Conservation (phyloP, 2,888 invertebrate genomes). For the Noctua fimbriata region DNA sequence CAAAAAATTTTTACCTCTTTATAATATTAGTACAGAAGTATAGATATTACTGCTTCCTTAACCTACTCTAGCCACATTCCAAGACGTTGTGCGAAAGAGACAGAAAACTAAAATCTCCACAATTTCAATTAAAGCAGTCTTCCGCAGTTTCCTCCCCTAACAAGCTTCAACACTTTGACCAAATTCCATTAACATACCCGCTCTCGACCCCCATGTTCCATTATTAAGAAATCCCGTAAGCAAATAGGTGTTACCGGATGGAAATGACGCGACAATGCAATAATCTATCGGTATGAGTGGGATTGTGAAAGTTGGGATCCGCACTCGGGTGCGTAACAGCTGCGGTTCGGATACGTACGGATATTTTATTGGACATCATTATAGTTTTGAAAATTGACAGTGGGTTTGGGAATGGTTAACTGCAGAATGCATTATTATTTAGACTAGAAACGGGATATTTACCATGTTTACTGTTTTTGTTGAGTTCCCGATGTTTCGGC, state of each 20-base stretch:
- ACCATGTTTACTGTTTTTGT: too few species aligned
- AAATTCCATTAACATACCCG: slow-evolving; percentile 57
- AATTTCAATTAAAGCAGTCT: slow-evolving; percentile 33
- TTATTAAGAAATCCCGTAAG: slow-evolving; percentile 65
- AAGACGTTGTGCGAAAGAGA: neutral
- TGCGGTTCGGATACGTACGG: slow-evolving; percentile 29
- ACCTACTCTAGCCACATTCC: neutral
- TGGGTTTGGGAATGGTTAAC: neutral
- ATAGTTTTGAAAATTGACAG: slow-evolving; percentile 4
- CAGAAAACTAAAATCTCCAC: neutral
- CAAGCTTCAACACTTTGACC: slow-evolving; percentile 50
- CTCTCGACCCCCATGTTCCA: slow-evolving; percentile 49
- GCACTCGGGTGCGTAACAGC: slow-evolving; percentile 67
- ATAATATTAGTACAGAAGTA: too few species aligned
- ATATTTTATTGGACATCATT: slow-evolving; percentile 24
- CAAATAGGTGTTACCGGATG: slow-evolving; percentile 80
- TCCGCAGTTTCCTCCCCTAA: slow-evolving; percentile 3
- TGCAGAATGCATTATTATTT: neutral
- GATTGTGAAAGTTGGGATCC: slow-evolving; percentile 60
- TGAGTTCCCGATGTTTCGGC: too few species aligned
- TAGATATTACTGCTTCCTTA: neutral
- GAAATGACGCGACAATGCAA: slow-evolving; percentile 82
- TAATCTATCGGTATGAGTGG: slow-evolving; percentile 77
- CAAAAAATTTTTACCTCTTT: too few species aligned
- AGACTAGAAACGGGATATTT: too few species aligned